Base-by-base conservation (phyloP, 2,113 vertebrate genomes). In the Saimiri boliviensis region DNA sequence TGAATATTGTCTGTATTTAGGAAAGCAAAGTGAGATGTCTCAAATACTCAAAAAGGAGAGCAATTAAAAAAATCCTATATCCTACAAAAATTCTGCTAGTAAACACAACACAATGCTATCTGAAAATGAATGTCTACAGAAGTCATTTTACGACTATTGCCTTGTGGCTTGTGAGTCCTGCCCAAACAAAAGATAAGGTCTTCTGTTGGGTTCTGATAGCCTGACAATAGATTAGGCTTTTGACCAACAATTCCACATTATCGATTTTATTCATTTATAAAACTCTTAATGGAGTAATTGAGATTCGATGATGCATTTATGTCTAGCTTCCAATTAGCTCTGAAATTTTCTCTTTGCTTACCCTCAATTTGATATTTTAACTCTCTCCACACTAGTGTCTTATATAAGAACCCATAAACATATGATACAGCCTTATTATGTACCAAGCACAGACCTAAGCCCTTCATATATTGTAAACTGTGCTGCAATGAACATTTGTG, bases 261-360 rank as follows among this genome's bases (percentile, higher is more conserved):
- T 56, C 52, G 87, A 66, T 93, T 93, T 77, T 60, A 87, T 88
- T 92, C 71, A 30, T 58, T 88, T 87, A 85, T 49, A 85, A 68
- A 80, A 58, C 27, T 87, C 60, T 63, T 94, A 91, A 45, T 88
- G 82, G 70, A 91, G 23, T 27, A 30, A 88, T 80, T 74, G 42
- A 84, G 19, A 68, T 49, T 52, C 45, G 40, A 74, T 45, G 23
- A 68, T 93, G 6, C 84, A 84, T 96, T 88, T 91, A 83, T 84
- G 35, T 80, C 19, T 13, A 85, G 10, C 42, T 91, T 93, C 4
- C 21, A 89, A 68, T 68, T 91, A 79, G 21, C 42, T 87, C 47
- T 88, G 35, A 74, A 91, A 88, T 84, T 32, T 68, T 21, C 49
- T 80, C 35, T 89, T 97, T 84, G 71, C 8, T 66, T 88, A 79